Percentiles rank a stretch among this genome's conserved stretches.
These are phyloP conservation scores for Toxonevra muliebris DNA, from an alignment of 2,888 invertebrate genomes.

Conservation along the genomic window DNA sequence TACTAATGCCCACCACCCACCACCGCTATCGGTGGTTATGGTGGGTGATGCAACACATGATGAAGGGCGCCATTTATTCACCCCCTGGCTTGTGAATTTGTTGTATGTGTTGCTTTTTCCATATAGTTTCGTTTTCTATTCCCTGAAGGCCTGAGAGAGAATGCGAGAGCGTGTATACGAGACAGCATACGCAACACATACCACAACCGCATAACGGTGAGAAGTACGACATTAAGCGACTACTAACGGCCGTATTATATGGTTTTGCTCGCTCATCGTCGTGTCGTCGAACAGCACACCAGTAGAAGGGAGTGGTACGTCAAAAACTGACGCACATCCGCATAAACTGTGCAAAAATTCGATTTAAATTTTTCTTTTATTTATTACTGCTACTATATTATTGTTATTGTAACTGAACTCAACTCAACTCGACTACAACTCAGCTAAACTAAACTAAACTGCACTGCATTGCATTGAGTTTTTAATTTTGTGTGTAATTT, in stretches of 20 bases:
- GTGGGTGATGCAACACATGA: conserved; percentile 27
- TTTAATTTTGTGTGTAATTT: too few species aligned
- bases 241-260: conserved; percentile 41
- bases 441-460: conserved; percentile 13
- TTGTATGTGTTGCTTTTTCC: not conserved
- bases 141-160: conserved; percentile 21
- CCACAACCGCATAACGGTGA: conserved; percentile 32
- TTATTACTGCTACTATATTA: conserved; percentile 5
- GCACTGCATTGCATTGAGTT: not conserved
- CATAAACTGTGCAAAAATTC: conserved; percentile 53
- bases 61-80: conserved; percentile 7
- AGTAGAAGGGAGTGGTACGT: conserved; percentile 67
- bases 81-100: not conserved
- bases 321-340: conserved; percentile 66
- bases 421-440: conserved; percentile 14
- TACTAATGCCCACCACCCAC: too few species aligned
- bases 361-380: conserved; percentile 34
- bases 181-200: not conserved
- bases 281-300: conserved; percentile 41
- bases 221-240: conserved; percentile 35
- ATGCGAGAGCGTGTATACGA: conserved; percentile 29
- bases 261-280: conserved; percentile 38
- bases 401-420: conserved; percentile 20
- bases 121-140: conserved; percentile 7
- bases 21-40: too few species aligned